These are phyloP conservation scores for Xylocampa areola DNA, from an alignment of 2,888 invertebrate genomes.

Conservation along the genomic window DNA sequence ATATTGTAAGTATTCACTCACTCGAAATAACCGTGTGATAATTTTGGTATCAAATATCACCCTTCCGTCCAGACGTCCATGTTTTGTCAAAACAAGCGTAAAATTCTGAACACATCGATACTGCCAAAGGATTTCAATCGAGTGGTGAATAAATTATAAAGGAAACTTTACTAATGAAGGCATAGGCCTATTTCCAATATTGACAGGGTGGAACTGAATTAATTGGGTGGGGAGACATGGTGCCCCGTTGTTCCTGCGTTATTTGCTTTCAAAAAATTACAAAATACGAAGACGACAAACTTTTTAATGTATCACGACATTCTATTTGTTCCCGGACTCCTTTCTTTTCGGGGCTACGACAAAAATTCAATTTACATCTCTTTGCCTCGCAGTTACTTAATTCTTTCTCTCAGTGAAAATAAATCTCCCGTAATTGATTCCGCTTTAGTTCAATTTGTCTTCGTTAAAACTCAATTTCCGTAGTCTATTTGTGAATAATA, in stretches of 20 bases:
- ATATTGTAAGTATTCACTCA: slow-evolving; percentile 56
- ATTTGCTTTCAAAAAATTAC: slow-evolving; percentile 62
- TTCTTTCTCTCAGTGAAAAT: slow-evolving; percentile 86
- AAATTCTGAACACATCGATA: slow-evolving; percentile 44
- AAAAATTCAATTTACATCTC: slow-evolving; percentile 87
- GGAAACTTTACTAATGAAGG: slow-evolving; percentile 47
- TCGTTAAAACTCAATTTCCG: slow-evolving; percentile 89
- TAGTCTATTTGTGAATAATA: slow-evolving; percentile 88
- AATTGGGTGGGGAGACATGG: slow-evolving; percentile 41
- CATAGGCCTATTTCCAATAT: slow-evolving; percentile 45
- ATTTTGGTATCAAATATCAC: slow-evolving; percentile 62
- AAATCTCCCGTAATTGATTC: slow-evolving; percentile 88
- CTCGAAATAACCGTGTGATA: slow-evolving; percentile 61
- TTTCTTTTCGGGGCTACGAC: slow-evolving; percentile 75
- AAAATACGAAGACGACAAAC: slow-evolving; percentile 65
- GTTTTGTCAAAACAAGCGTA: slow-evolving; percentile 45
- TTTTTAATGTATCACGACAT: slow-evolving; percentile 71
- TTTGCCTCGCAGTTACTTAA: slow-evolving; percentile 84
- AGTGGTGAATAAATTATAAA: slow-evolving; percentile 51
- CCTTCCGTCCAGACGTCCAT: slow-evolving; percentile 30
- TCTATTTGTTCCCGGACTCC: slow-evolving; percentile 70
- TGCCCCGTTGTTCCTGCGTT: slow-evolving; percentile 34
- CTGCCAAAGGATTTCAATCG: slow-evolving; percentile 49
- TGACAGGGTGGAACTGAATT: slow-evolving; percentile 39
- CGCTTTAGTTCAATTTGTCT: slow-evolving; percentile 89